phyloP scores from a whole-genome alignment of 2,888 invertebrate species.

The Pasiphila rectangulata region DNA sequence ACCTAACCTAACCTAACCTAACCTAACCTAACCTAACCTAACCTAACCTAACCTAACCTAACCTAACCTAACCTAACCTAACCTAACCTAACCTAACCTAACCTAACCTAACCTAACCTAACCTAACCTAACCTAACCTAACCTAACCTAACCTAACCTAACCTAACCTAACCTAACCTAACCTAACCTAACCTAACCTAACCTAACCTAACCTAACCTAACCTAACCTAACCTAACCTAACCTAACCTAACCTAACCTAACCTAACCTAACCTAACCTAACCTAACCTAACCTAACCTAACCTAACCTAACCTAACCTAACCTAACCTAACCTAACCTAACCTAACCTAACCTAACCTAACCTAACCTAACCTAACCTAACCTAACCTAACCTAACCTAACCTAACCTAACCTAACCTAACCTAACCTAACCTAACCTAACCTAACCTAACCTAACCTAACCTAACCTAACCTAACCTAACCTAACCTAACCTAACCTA shows the following conservation, averaged over 20 bases:
- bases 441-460: conserved; percentile 13
- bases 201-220: conserved; percentile 7
- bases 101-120: conserved; percentile 11
- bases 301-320: conserved; percentile 13
- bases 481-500: conserved; percentile 13
- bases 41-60: conserved; percentile 5
- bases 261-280: conserved; percentile 13
- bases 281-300: conserved; percentile 13
- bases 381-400: conserved; percentile 13
- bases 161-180: conserved; percentile 11
- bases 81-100: conserved; percentile 11
- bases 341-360: conserved; percentile 13
- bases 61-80: conserved; percentile 9
- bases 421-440: conserved; percentile 13
- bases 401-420: conserved; percentile 13
- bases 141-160: conserved; percentile 11
- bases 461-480: conserved; percentile 13
- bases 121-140: conserved; percentile 11
- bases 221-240: conserved; percentile 7
- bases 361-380: conserved; percentile 13
- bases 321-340: conserved; percentile 13
- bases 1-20: conserved; percentile 15
- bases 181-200: conserved; percentile 11
- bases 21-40: conserved; percentile 12
- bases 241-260: conserved; percentile 13